Evolutionary conservation across 2,888 invertebrate species (phyloP), one percentile per base, ranked within the genome.

Genomic region (Linnaemya tessellans): DNA sequence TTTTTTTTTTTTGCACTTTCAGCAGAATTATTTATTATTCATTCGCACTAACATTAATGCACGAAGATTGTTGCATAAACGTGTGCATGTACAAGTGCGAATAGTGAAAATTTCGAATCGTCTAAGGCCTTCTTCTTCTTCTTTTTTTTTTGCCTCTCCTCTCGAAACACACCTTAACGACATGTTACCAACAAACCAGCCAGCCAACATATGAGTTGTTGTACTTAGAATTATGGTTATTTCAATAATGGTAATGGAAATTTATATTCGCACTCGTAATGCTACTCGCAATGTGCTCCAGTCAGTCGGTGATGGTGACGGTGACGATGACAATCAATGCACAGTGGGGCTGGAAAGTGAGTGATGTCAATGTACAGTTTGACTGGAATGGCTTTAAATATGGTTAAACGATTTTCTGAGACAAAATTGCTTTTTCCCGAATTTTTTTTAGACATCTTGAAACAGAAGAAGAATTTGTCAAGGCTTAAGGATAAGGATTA

Each of bases 11-110:
- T 64, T 79, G 84, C 84, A 74, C 62, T 74, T 80, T 80, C 84
- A 75, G 64, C 80, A 80, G 80, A 80, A 80, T 84, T 80, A 75
- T 74, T 67, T 84, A 77, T 77, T 77, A 54, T 71, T 71, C 70
- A 73, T 38, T 73, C 35, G 56, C 64, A 58, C 67, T 30, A 13
- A 58, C 43, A 58, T 11, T 35, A 9, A 35, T 18, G 11, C 35
- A 35, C 11, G 13, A 7, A 15, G 38, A 56, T 54, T 54, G 43
- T 65, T 65, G 75, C 54, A 43, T 54, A 65, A 56, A 35, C 20
- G 41, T 22, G 15, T 18, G 22, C 4, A 43, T 51, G 41, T 64
- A 35, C 35, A 77, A 54, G 41, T 58, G 46, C 46, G 67, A 77
- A 58, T 67, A 77, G 67, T 70, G 35, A 70, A 68, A 62, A 80